Base-by-base conservation (phyloP, 2,888 invertebrate species). In the Stenodema calcarata region DNA sequence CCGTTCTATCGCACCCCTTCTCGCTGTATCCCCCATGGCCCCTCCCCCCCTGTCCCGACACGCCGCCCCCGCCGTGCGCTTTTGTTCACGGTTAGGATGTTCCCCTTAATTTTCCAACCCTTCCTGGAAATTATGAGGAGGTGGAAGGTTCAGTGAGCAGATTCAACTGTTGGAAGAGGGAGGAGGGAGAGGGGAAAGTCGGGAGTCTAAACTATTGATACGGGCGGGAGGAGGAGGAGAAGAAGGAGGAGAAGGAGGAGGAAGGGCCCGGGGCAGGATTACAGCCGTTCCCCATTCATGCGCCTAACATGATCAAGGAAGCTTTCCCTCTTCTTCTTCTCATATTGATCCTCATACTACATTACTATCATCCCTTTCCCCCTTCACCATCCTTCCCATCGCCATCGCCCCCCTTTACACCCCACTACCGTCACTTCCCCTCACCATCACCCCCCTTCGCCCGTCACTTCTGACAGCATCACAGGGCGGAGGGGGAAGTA, bases 261-360 rank as follows among this genome's bases (percentile, higher is more conserved):
- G 47, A 84, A 30, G 82, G 44, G 54, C 80, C 54, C 30, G 23
- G n/a, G 80, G 80, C 80, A 84, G 84, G 84, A 84, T 84, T 84
- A 84, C 84, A 84, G 84, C 84, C 84, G 84, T 84, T 84, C 42
- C 84, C 73, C 84, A 84, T 84, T 84, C 84, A 84, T 84, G 84
- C 84, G 84, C 44, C 84, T 84, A 84, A 84, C 84, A 73, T 73
- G 84, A 84, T 84, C 84, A 84, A 84, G 84, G 84, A 84, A 84
- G 80, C 80, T 27, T 27, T 73, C 47, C 44, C 84, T 42, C 62
- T 73, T 84, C 83, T 83, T 83, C 84, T 50, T 80, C 80, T 73
- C 84, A 73, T 84, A 84, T 82, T 82, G 82, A 82, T 82, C 82
- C 82, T 70, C 44, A 80, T 80, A 80, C 54, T 80, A 80, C 54